Conservation (phyloP, 2,113 vertebrate species). For the Lycocorax pyrrhopterus region DNA sequence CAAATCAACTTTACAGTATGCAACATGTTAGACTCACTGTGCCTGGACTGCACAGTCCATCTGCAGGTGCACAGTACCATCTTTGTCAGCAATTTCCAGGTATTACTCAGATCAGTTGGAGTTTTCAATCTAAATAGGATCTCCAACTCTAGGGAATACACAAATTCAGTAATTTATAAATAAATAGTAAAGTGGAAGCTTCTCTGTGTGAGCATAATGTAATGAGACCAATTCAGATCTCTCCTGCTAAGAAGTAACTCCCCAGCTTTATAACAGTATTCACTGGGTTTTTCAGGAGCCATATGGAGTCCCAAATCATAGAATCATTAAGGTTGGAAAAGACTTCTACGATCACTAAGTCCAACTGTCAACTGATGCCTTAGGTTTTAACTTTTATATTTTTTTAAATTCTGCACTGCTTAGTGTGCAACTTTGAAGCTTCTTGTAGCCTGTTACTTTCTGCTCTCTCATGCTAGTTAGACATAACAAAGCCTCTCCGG, state of each 20-base stretch:
- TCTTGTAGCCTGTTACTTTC: too few species aligned
- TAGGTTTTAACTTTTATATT: too few species aligned
- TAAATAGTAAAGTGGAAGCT: neutral
- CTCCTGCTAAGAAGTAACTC: neutral
- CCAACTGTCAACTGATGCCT: neutral
- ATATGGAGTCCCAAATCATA: neutral
- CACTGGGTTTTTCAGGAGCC: neutral
- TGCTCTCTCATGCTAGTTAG: too few species aligned
- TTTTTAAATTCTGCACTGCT: too few species aligned
- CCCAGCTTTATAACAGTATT: neutral
- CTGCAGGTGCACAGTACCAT: neutral
- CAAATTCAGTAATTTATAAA: neutral
- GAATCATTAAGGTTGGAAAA: neutral
- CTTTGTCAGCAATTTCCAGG: neutral
- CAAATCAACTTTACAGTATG: neutral
- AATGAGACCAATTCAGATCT: neutral
- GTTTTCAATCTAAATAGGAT: neutral
- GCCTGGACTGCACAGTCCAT: neutral
- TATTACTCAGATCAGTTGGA: neutral
- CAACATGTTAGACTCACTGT: neutral
- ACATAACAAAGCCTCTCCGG: too few species aligned
- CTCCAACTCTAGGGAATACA: neutral
- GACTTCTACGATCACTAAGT: neutral
- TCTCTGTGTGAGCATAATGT: neutral
- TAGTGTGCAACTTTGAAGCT: too few species aligned